Evolutionary conservation across 1,140 invertebrate genomes (phyloP).

Genomic region (Drosophila pectinifera): DNA sequence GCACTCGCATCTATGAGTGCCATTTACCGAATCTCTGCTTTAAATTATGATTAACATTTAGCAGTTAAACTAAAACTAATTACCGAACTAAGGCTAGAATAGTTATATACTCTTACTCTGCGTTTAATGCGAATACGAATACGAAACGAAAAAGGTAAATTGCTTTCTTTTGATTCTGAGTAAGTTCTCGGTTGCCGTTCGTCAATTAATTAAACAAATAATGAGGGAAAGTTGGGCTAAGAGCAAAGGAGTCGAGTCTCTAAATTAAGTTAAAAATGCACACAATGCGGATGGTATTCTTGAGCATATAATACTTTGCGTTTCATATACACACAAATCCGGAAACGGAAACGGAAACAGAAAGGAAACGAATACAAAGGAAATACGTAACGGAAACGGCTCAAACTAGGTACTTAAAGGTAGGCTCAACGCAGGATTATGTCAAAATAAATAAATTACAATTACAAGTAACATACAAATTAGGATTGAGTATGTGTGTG

Average conservation of each 20-base stretch:
- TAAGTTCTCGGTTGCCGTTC: conserved; percentile 57
- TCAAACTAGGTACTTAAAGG: conserved; percentile 29
- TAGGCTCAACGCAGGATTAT: conserved; percentile 21
- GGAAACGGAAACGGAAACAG: conserved; percentile 32
- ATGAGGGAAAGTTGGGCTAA: conserved; percentile 24
- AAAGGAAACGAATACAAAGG: conserved; percentile 29
- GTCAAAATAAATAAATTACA: conserved; percentile 75
- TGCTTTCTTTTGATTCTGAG: conserved; percentile 80
- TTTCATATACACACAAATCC: conserved; percentile 49
- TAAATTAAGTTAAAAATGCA: conserved; percentile 70
- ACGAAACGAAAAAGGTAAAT: conserved; percentile 58
- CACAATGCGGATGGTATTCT: conserved; percentile 55
- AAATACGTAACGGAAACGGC: conserved; percentile 20
- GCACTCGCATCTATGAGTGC: too few species aligned
- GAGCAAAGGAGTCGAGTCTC: conserved; percentile 18
- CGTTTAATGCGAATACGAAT: conserved; percentile 27
- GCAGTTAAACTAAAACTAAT: conserved; percentile 51
- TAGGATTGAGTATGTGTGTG: conserved; percentile 67
- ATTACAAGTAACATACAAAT: conserved; percentile 75
- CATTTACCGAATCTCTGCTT: conserved; percentile 47
- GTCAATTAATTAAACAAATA: conserved; percentile 20
- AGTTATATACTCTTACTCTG: conserved; percentile 48
- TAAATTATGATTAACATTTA: conserved; percentile 52
- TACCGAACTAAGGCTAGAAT: conserved; percentile 64
- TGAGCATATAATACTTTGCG: conserved; percentile 77